phyloP scores from a whole-genome alignment of 2,888 invertebrate genomes.

The Trachelus tabidus region DNA sequence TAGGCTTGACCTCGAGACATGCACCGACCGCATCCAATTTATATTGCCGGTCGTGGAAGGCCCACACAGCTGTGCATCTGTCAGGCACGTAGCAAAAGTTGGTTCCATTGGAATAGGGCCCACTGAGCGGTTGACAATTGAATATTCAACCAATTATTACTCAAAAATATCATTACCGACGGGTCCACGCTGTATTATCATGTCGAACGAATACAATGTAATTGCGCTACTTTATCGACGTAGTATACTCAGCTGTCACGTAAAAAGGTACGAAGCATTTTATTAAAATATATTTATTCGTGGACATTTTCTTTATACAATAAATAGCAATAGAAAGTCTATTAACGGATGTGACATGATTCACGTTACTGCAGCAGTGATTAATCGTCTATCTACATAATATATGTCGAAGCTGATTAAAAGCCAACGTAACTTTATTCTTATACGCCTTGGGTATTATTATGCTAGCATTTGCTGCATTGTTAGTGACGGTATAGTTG shows the following conservation, averaged over 20 bases:
- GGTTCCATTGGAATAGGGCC: neutral
- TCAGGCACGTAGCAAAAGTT: conserved; percentile 24
- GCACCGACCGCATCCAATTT: conserved; percentile 44
- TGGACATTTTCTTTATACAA: neutral
- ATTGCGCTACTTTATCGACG: neutral
- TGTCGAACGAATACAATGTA: neutral
- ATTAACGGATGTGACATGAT: neutral
- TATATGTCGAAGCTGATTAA: neutral
- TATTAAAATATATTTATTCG: neutral
- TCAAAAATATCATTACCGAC: neutral
- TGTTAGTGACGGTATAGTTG: neutral
- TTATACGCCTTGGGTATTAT: neutral
- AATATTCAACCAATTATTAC: neutral
- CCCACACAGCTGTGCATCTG: conserved; percentile 30
- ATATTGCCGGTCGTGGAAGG: conserved; percentile 27
- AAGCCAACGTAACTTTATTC: neutral
- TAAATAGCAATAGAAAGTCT: neutral
- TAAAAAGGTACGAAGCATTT: neutral
- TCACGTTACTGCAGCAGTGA: neutral
- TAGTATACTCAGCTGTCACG: neutral
- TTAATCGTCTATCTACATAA: neutral
- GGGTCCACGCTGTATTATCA: neutral
- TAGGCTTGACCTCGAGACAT: conserved; percentile 42
- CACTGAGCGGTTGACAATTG: neutral
- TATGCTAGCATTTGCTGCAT: neutral